phyloP scores from a whole-genome alignment of 1,140 invertebrate species.

The Caligus rogercresseyi region DNA sequence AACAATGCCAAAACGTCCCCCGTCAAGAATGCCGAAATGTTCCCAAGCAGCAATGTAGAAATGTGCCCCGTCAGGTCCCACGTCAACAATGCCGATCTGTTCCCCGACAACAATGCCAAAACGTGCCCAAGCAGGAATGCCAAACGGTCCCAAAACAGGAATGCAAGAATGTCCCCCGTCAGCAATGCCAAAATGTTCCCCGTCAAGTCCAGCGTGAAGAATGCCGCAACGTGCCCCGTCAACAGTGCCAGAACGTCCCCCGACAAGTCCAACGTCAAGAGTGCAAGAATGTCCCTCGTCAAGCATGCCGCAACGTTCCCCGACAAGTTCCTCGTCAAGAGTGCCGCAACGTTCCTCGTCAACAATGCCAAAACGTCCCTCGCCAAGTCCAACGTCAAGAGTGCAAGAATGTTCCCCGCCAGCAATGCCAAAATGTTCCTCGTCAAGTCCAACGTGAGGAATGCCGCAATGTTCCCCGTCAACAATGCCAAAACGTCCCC shows the following conservation, averaged over 20 bases:
- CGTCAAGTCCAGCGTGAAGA: constrained; percentile 1
- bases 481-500: neutral
- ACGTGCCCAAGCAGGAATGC: constrained; percentile 13
- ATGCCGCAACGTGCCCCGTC: constrained; percentile 7
- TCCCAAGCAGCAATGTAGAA: constrained; percentile 7
- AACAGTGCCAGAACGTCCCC: constrained; percentile 10
- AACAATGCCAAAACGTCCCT: constrained; percentile 7
- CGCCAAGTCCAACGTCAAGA: constrained; percentile 13
- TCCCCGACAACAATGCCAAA: constrained; percentile 15
- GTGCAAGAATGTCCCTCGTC: constrained; percentile 4
- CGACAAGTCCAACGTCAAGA: constrained; percentile 6
- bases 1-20: constrained; percentile 15
- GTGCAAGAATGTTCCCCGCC: constrained; percentile 5
- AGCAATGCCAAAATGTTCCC: constrained; percentile 2
- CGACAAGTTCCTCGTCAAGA: constrained; percentile 8
- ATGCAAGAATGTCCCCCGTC: constrained; percentile 4
- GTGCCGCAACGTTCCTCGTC: neutral
- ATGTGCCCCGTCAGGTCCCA: constrained; percentile 10
- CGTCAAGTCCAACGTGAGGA: no score
- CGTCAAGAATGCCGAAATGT: constrained; percentile 9
- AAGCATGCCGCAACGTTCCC: constrained; percentile 13
- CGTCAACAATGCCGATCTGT: constrained; percentile 6
- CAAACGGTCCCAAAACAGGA: constrained; percentile 8
- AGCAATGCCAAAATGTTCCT: constrained; percentile 11
- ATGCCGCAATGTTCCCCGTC: constrained; percentile 1